Evolutionary conservation across 2,797 vertebrate genomes (phyloP).

Genomic region (Enteromius afrohamiltoni): DNA sequence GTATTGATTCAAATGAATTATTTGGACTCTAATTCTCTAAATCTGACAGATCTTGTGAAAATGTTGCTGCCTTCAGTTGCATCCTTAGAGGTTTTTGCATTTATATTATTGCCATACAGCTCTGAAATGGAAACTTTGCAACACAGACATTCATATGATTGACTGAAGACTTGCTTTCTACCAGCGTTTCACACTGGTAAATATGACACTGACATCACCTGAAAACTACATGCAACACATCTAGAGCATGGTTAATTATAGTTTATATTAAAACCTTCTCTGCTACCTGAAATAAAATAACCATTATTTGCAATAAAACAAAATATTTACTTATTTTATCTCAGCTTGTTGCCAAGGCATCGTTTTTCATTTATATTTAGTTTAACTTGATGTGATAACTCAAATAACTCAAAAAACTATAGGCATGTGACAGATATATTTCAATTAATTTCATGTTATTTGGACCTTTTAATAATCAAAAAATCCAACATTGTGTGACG

Average conservation of each 20-base stretch:
- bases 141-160: not conserved
- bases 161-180: not conserved
- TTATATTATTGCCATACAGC: not conserved
- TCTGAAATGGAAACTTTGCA: not conserved
- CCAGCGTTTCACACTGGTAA: not conserved
- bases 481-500: no score
- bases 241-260: not conserved
- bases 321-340: not conserved
- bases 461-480: no score
- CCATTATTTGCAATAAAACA: not conserved
- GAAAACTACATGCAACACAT: not conserved
- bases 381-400: not conserved
- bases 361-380: not conserved
- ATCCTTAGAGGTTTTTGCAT: not conserved
- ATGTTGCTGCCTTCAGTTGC: not conserved
- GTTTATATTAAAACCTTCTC: not conserved
- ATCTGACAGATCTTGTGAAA: slow-evolving; percentile 35
- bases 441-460: no score
- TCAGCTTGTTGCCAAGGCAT: not conserved
- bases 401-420: not conserved
- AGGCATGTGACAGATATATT: not conserved
- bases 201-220: not conserved
- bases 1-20: not conserved
- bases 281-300: not conserved
- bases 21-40: slow-evolving; percentile 37